Base-by-base conservation (phyloP, 37 sponge, comb jelly and placozoan genomes). In the Oscarella lobularis region DNA sequence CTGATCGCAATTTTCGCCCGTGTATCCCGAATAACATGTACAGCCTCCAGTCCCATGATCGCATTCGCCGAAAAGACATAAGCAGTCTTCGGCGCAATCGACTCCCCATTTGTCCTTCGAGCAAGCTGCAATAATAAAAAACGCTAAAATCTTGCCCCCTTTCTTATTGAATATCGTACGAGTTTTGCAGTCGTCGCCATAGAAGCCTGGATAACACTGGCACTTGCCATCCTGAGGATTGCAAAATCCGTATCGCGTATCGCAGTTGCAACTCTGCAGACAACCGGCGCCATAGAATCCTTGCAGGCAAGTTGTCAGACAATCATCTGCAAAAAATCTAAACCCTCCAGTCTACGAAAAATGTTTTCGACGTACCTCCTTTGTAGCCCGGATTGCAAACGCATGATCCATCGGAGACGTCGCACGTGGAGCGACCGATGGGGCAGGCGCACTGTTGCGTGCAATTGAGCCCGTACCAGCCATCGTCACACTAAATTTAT, bases 301-400 rank as follows among this genome's bases (percentile, higher is more conserved):
- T 27, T 48, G 9, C 60, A 20, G 60, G 20, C 60, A 48, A 9
- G 60, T 48, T 20, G 9, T 9, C 9, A 27, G 14, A 20, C 60
- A 48, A 48, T 27, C 9, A 9, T 48, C 14, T 27, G 14, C 60
- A 27, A 48, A 9, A 48, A 48, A 48, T 48, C 60, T n/a, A n/a
- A n/a, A n/a, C n/a, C n/a, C n/a, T n/a, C n/a, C n/a, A n/a, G n/a
- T n/a, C n/a, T n/a, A n/a, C n/a, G n/a, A n/a, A n/a, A n/a, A n/a
- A n/a, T n/a, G n/a, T n/a, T n/a, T 35, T 54, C 66, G 74, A 48
- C 20, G 14, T 48, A 48, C 60, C 60, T 48, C 60, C 60, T 48
- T 27, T 9, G 20, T 48, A 48, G 9, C 60, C 60, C 9, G 60
- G 60, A 9, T 27, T 27, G 20, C 60, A 48, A 9, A 20, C 9